A percentile compares a stretch with the other conserved stretches of the same genome.
Evolutionary conservation across 2,113 vertebrate genomes (phyloP).

Genomic region (Xiphophorus hellerii): DNA sequence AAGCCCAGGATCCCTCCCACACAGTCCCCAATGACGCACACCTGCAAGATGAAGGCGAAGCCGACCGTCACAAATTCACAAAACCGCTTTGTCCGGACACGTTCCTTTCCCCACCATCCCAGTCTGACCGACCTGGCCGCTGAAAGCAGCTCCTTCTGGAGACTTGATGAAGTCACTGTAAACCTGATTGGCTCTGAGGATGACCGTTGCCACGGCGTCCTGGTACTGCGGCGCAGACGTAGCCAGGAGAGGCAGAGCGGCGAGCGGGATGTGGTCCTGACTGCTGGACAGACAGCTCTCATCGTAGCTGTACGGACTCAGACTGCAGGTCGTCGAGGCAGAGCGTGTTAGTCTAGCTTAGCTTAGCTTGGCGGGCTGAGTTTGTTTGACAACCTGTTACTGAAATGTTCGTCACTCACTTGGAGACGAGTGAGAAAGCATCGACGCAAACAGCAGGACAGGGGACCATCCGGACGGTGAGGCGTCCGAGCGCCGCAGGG

Average conservation of each 20-base stretch:
- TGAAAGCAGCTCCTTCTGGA: constrained; percentile 88
- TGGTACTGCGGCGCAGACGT: constrained; percentile 96
- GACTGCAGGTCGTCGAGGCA: constrained; percentile 73
- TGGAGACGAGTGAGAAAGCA: constrained; percentile 94
- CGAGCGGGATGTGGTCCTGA: constrained; percentile 97
- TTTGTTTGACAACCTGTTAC: neutral
- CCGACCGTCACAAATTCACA: constrained; percentile 12
- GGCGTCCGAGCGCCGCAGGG: constrained; percentile 88
- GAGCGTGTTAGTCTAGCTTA: neutral
- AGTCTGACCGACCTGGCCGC: constrained; percentile 86
- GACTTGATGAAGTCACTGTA: constrained; percentile 93
- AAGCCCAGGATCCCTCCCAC: constrained; percentile 97
- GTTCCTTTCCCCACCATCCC: neutral
- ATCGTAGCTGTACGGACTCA: constrained; percentile 95
- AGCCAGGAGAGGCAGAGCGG: constrained; percentile 92
- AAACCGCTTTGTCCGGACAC: neutral
- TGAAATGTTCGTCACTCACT: constrained; percentile 72
- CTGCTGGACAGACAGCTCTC: constrained; percentile 95
- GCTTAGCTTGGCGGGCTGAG: neutral
- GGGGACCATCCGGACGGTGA: constrained; percentile 91
- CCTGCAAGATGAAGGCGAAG: constrained; percentile 74
- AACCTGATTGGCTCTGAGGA: constrained; percentile 93
- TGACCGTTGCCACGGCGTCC: constrained; percentile 92
- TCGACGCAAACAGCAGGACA: constrained; percentile 95
- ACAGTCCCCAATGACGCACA: constrained; percentile 96